Evolutionary conservation across 2,888 invertebrate genomes (phyloP).

Genomic region (Tetragonisca angustula): DNA sequence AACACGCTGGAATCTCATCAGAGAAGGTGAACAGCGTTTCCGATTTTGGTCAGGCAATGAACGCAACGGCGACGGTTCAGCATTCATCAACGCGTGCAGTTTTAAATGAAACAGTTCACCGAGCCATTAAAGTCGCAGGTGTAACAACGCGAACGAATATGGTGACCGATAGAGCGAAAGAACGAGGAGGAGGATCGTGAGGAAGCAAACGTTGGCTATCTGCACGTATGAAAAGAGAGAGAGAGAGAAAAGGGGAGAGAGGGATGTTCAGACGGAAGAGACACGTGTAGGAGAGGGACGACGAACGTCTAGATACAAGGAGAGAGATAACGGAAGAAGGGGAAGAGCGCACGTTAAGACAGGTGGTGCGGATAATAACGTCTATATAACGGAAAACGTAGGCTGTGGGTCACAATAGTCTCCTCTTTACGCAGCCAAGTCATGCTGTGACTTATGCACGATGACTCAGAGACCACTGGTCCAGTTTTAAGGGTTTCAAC

Average conservation of each 20-base stretch:
- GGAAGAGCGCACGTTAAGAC: slow-evolving; percentile 64
- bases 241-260: not conserved
- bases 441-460: not conserved
- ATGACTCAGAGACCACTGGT: not conserved
- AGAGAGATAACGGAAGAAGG: slow-evolving; percentile 67
- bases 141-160: slow-evolving; percentile 61
- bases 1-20: slow-evolving; percentile 15
- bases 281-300: slow-evolving; percentile 1
- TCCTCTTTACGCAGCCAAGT: slow-evolving; percentile 35
- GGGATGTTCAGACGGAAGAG: not conserved
- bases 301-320: slow-evolving; percentile 47
- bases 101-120: slow-evolving; percentile 48
- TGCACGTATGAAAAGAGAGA: slow-evolving; percentile 1
- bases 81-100: slow-evolving; percentile 38
- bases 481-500: slow-evolving; percentile 7
- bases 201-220: slow-evolving; percentile 1
- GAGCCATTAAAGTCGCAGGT: slow-evolving; percentile 62
- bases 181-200: slow-evolving; percentile 16
- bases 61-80: slow-evolving; percentile 10
- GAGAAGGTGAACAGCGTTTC: slow-evolving; percentile 14
- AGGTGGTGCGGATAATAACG: slow-evolving; percentile 70
- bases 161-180: slow-evolving; percentile 31
- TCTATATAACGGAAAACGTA: slow-evolving; percentile 67
- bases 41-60: slow-evolving; percentile 41
- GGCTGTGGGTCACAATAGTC: slow-evolving; percentile 64